These are phyloP conservation scores for Amitus sp. DNA, from an alignment of 2,888 invertebrate species.

Conservation along the genomic window DNA sequence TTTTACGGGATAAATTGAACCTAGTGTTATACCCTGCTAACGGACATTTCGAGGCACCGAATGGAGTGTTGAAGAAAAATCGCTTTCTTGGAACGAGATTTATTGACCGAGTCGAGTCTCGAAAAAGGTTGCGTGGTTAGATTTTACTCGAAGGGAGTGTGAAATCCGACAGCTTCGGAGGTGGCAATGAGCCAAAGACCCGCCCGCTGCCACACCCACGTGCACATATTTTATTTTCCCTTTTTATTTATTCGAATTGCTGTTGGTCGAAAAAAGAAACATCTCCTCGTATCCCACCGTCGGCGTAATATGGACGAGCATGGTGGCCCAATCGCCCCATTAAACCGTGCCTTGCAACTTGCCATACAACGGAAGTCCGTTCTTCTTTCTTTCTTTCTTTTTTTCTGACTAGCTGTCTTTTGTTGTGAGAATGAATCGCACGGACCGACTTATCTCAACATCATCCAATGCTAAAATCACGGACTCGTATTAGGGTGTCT, in stretches of 20 bases:
- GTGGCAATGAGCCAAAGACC: conserved; percentile 62
- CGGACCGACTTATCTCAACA: too few species aligned
- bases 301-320: conserved; percentile 56
- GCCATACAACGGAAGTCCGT: too few species aligned
- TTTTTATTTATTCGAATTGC: conserved; percentile 61
- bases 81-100: too few species aligned
- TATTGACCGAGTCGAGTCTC: conserved; percentile 39
- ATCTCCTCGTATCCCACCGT: conserved; percentile 51
- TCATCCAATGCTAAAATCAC: not conserved
- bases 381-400: too few species aligned
- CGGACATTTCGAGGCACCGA: too few species aligned
- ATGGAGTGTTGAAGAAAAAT: too few species aligned
- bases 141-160: conserved; percentile 46
- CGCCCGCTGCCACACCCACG: conserved; percentile 64
- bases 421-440: too few species aligned
- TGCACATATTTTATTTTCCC: conserved; percentile 49
- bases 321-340: conserved; percentile 52
- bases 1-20: too few species aligned
- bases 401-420: conserved; percentile 14
- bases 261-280: conserved; percentile 58
- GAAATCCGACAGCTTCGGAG: conserved; percentile 63
- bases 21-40: too few species aligned
- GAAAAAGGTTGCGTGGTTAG: conserved; percentile 39
- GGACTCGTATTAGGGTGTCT: not conserved
- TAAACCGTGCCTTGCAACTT: conserved; percentile 28